phyloP scores from a whole-genome alignment of 1,140 invertebrate genomes.

The Neuroterus valhalla region DNA sequence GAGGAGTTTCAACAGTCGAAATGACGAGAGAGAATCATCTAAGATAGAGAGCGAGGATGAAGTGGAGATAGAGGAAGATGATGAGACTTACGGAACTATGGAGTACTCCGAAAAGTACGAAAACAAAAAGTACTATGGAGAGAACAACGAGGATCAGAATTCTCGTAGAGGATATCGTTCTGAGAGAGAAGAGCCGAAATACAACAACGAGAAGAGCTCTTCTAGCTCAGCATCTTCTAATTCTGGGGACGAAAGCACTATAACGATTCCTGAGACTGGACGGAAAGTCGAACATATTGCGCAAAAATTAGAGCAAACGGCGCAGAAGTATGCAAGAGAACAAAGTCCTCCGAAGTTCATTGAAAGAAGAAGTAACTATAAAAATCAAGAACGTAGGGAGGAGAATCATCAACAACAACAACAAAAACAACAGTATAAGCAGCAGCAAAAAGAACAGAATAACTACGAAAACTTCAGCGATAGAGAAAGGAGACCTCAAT shows the following conservation, averaged over 20 bases:
- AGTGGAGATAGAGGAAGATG: slow-evolving; percentile 55
- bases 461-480: slow-evolving; percentile 58
- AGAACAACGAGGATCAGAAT: slow-evolving; percentile 48
- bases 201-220: slow-evolving; percentile 67
- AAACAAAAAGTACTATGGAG: slow-evolving; percentile 64
- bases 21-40: slow-evolving; percentile 47
- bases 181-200: slow-evolving; percentile 54
- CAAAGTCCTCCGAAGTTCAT: slow-evolving; percentile 71
- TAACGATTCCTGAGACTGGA: slow-evolving; percentile 69
- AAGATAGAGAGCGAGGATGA: slow-evolving; percentile 62
- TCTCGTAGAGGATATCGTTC: slow-evolving; percentile 43
- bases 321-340: slow-evolving; percentile 72
- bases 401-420: slow-evolving; percentile 45
- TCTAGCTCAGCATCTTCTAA: slow-evolving; percentile 62
- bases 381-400: slow-evolving; percentile 56
- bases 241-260: slow-evolving; percentile 71
- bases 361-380: slow-evolving; percentile 63
- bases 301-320: slow-evolving; percentile 73
- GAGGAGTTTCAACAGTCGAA: slow-evolving; percentile 45
- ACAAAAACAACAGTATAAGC: too few relatives aligned
- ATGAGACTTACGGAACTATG: slow-evolving; percentile 51
- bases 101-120: slow-evolving; percentile 60
- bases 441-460: slow-evolving; percentile 39
- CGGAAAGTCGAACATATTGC: slow-evolving; percentile 73
- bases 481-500: slow-evolving; percentile 39